These are phyloP conservation scores for Clitarchus hookeri DNA, from an alignment of 2,888 invertebrate species.

Conservation along the genomic window DNA sequence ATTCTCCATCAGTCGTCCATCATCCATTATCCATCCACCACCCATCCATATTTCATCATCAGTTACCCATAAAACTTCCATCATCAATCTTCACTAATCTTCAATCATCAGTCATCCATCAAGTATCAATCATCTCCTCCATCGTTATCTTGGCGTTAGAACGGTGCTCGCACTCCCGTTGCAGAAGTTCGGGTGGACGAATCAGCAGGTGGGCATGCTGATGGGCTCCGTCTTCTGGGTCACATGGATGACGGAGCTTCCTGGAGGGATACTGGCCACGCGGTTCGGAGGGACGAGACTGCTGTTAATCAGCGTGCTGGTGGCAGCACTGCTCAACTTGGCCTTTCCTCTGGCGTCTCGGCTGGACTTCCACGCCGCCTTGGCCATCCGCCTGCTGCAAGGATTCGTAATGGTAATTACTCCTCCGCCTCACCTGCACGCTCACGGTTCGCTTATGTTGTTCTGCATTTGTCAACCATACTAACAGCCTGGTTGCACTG, in stretches of 20 bases:
- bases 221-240: constrained; percentile 56
- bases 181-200: constrained; percentile 48
- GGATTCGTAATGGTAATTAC: constrained; percentile 57
- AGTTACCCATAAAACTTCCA: no score
- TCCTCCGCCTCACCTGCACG: no score
- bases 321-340: constrained; percentile 53
- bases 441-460: no score
- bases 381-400: constrained; percentile 53
- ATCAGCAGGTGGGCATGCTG: constrained; percentile 50
- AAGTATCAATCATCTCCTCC: no score
- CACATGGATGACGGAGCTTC: constrained; percentile 55
- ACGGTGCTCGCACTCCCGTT: background rate
- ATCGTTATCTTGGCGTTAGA: no score
- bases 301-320: constrained; percentile 52
- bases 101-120: no score
- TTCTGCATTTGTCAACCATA: no score
- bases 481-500: no score
- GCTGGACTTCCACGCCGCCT: constrained; percentile 49
- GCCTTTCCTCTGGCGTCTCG: constrained; percentile 53
- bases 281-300: constrained; percentile 54
- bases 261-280: constrained; percentile 54
- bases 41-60: no score
- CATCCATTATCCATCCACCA: no score
- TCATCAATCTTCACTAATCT: no score
- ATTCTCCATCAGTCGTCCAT: no score